Conservation (phyloP, 2,113 vertebrate species). For the Pangasianodon gigas region DNA sequence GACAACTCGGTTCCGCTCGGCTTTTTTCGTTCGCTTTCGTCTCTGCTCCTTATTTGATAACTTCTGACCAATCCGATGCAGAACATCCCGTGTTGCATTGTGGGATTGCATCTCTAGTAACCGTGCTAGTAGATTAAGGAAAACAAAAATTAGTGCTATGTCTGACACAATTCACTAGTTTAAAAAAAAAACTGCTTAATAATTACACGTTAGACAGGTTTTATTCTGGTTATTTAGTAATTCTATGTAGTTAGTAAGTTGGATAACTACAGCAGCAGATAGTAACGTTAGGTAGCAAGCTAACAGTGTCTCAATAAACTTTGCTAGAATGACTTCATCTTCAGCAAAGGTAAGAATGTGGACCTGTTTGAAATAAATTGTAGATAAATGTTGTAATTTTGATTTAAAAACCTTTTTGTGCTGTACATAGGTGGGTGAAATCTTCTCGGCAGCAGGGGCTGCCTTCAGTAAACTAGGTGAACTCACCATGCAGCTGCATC, state of each 20-base stretch:
- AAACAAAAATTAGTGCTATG: not conserved
- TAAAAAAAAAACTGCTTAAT: no score
- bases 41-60: not conserved
- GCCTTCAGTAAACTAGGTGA: slow-evolving; percentile 90
- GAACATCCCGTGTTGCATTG: not conserved
- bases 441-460: slow-evolving; percentile 90
- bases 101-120: slow-evolving; percentile 12
- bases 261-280: no score
- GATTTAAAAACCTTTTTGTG: not conserved
- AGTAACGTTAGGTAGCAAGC: not conserved
- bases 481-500: slow-evolving; percentile 91
- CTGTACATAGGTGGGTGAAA: slow-evolving; percentile 83
- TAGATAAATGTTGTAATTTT: not conserved
- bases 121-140: not conserved
- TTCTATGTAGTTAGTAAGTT: not conserved
- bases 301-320: not conserved
- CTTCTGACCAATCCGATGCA: slow-evolving; percentile 32
- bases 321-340: slow-evolving; percentile 72
- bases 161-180: not conserved
- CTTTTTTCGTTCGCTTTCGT: not conserved
- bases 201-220: not conserved
- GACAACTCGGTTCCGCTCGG: slow-evolving; percentile 1
- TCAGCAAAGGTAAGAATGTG: slow-evolving; percentile 71
- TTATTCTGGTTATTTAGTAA: not conserved
- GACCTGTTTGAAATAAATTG: not conserved